Evolutionary conservation across 1,140 invertebrate species (phyloP).

Genomic region (Gerris buenoi): DNA sequence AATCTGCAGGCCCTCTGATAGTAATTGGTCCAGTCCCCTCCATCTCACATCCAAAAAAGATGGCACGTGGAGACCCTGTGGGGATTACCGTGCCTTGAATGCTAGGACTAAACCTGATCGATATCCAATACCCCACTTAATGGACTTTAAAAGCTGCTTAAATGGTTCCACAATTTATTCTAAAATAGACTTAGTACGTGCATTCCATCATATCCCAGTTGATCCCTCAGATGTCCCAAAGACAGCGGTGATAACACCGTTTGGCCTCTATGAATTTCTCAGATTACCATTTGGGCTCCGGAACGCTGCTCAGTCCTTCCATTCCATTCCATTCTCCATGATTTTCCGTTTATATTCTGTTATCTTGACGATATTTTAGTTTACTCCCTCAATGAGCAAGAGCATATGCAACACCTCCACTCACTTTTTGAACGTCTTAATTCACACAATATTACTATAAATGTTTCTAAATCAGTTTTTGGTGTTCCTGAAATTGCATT

Average conservation of each 20-base stretch:
- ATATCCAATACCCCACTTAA: constrained; percentile 25
- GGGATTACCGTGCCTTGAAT: constrained; percentile 35
- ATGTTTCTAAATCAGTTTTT: no score
- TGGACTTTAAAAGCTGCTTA: neutral
- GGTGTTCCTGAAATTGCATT: constrained; percentile 6
- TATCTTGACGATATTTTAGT: constrained; percentile 36
- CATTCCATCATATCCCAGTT: constrained; percentile 31
- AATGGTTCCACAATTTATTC: constrained; percentile 30
- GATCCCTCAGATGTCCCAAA: constrained; percentile 25
- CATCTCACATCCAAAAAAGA: no score
- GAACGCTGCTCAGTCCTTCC: constrained; percentile 25
- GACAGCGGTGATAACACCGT: no score
- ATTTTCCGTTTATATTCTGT: constrained; percentile 20
- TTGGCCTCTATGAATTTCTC: no score
- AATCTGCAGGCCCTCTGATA: no score
- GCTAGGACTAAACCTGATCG: constrained; percentile 26
- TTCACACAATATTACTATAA: constrained; percentile 16
- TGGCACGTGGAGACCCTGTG: no score
- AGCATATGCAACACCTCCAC: constrained; percentile 28
- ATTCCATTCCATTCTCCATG: constrained; percentile 25
- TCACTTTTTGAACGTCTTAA: constrained; percentile 27
- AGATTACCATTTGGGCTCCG: no score
- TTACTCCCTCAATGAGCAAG: constrained; percentile 22
- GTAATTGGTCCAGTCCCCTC: no score
- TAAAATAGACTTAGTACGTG: constrained; percentile 32